These are phyloP conservation scores for Aporophyla lueneburgensis DNA, from an alignment of 2,888 invertebrate species.

Conservation along the genomic window DNA sequence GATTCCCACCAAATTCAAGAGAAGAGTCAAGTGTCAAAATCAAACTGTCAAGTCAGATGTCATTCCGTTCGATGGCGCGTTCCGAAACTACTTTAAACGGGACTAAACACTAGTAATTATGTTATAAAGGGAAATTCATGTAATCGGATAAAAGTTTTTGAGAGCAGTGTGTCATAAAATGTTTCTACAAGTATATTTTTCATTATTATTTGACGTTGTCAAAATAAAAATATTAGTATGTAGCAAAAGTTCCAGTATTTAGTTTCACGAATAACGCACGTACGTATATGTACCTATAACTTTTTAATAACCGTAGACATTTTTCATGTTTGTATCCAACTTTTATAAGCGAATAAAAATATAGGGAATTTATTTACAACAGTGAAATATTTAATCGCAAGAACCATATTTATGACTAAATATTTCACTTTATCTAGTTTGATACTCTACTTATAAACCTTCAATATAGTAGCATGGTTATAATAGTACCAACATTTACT, in stretches of 20 bases:
- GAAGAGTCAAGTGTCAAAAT: too few relatives aligned
- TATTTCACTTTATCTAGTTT: neutral
- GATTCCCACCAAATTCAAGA: too few relatives aligned
- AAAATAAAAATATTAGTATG: neutral
- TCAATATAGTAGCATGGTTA: too few relatives aligned
- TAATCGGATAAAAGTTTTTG: neutral
- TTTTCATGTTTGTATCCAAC: conserved; percentile 1
- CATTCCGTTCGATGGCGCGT: too few relatives aligned
- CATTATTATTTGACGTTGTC: neutral
- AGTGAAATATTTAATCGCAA: too few relatives aligned
- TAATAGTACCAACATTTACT: neutral
- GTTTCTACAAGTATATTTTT: conserved; percentile 6
- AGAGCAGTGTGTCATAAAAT: neutral
- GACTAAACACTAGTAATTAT: conserved; percentile 40
- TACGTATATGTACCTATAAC: neutral
- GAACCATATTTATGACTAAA: too few relatives aligned
- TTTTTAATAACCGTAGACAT: conserved; percentile 1
- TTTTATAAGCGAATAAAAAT: neutral
- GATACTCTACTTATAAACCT: neutral
- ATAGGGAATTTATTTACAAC: too few relatives aligned
- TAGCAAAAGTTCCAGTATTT: neutral
- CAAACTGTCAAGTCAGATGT: too few relatives aligned
- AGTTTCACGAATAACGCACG: conserved; percentile 1
- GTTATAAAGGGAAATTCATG: neutral
- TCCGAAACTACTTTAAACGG: too few relatives aligned